These are phyloP conservation scores for Potamilus streckersoni DNA, from an alignment of 1,140 invertebrate species.

Conservation along the genomic window DNA sequence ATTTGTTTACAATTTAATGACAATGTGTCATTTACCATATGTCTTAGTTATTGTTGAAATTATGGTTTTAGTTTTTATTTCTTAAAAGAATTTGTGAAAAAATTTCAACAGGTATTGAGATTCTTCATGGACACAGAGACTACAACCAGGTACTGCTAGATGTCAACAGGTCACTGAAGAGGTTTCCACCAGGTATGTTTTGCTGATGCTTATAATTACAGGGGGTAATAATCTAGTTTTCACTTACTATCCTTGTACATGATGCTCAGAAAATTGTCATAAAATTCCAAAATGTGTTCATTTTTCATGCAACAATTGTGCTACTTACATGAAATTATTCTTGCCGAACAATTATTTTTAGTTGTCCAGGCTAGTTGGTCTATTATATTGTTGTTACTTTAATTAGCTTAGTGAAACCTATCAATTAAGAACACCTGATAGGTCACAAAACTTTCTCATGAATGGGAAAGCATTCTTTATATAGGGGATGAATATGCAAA, in stretches of 20 bases:
- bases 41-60: too few relatives aligned
- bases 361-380: not conserved
- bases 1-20: too few relatives aligned
- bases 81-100: too few relatives aligned
- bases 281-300: not conserved
- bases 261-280: not conserved
- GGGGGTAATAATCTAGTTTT: too few relatives aligned
- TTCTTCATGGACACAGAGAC: slow-evolving; percentile 81
- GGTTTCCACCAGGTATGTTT: slow-evolving; percentile 82
- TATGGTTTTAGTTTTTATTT: too few relatives aligned
- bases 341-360: not conserved
- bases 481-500: too few relatives aligned
- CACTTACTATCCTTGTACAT: too few relatives aligned
- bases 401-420: not conserved
- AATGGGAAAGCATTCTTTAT: too few relatives aligned
- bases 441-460: too few relatives aligned
- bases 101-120: slow-evolving; percentile 37
- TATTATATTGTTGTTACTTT: not conserved
- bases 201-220: not conserved
- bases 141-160: slow-evolving; percentile 94
- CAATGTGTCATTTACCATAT: too few relatives aligned
- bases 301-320: not conserved
- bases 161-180: slow-evolving; percentile 88
- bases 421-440: not conserved
- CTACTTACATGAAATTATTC: not conserved